Base-by-base conservation (phyloP, 2,113 vertebrate genomes). In the Melanotaenia duboulayi region DNA sequence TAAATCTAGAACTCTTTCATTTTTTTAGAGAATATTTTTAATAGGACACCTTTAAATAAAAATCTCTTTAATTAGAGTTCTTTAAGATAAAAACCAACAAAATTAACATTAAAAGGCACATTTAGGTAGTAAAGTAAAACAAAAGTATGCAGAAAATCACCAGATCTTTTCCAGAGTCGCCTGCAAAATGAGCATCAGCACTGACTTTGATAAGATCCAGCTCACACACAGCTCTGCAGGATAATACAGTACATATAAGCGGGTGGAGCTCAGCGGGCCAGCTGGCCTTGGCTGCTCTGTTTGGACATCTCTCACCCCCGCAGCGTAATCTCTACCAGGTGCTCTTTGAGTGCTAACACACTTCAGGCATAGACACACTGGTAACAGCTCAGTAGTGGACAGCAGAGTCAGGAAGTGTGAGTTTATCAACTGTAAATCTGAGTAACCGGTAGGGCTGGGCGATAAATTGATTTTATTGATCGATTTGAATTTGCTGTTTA, bases 291-390 rank as follows among this genome's bases (percentile, higher is more conserved):
- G 67, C 74, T 20, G 66, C 37, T 67, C 49, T 59, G 79, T 68
- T 54, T 66, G 76, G 78, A 84, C 62, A 35, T 63, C 65, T 48
- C 70, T 59, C 60, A 49, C 76, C 66, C 78, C 81, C 57, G 76
- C 65, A n/a, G 71, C 28, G 58, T 82, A 78, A 86, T 86, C 74
- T 82, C 61, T 71, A 65, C 57, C 83, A 87, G 72, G 81, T 84
- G 69, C 57, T 42, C 62, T 28, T 37, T 71, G 59, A 55, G 42
- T 22, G 10, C 61, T 51, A 35, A 74, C 58, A 58, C 64, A 22
- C 10, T 54, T 23, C 16, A 55, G 24, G 28, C 56, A 56, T 22
- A 12, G 60, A 35, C 32, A 9, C 32, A 28, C 28, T 65, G 56
- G 70, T 65, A 68, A 77, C 61, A 71, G 44, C 56, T 65, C 67